These are phyloP conservation scores for Periplaneta americana DNA, from an alignment of 1,140 invertebrate species.

Conservation along the genomic window DNA sequence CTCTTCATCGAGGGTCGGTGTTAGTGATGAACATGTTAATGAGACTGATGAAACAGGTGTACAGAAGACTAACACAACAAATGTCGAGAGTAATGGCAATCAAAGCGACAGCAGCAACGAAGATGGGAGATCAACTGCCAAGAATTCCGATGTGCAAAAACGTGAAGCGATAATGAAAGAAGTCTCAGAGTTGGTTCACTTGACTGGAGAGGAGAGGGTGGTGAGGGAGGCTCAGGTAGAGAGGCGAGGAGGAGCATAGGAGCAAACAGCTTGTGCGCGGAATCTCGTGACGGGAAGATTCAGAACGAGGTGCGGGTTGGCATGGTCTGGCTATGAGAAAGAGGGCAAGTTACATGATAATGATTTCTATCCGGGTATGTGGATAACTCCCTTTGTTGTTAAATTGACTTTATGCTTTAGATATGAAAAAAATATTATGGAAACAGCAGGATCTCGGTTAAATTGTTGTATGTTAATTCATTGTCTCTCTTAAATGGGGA, in stretches of 20 bases:
- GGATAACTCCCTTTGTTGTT: neutral
- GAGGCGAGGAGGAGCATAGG: neutral
- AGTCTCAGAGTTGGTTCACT: neutral
- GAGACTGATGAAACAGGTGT: neutral
- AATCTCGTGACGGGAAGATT: neutral
- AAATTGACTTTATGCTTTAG: neutral
- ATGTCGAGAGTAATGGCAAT: neutral
- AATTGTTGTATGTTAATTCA: too few relatives aligned
- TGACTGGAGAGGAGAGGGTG: neutral
- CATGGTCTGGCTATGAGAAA: neutral
- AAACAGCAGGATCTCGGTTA: too few relatives aligned
- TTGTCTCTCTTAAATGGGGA: neutral
- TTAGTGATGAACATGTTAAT: constrained; percentile 4
- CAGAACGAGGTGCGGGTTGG: neutral
- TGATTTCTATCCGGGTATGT: neutral
- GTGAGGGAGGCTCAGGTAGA: neutral
- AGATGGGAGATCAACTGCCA: neutral
- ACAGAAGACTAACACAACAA: neutral
- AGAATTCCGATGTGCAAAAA: neutral
- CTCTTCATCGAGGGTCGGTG: neutral
- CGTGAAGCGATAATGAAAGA: constrained; percentile 6
- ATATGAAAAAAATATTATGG: too few relatives aligned
- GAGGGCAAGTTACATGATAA: neutral
- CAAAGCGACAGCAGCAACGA: neutral
- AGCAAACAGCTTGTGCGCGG: neutral